phyloP scores from a whole-genome alignment of 2,113 vertebrate species.

The Eretmodus cyanostictus region DNA sequence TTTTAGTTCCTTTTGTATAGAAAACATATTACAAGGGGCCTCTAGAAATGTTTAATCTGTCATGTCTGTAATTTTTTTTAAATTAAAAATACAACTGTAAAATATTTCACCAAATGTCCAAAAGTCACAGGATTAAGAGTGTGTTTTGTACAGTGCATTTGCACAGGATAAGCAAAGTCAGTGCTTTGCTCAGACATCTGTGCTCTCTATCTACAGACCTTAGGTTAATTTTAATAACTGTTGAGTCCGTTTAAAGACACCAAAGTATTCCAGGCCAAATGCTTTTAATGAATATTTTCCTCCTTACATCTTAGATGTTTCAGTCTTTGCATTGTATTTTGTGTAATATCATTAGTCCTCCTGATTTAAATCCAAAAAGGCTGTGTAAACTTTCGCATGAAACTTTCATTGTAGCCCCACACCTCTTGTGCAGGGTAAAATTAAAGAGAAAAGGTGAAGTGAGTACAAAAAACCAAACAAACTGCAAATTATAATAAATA shows the following conservation, averaged over 20 bases:
- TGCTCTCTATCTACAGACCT: neutral
- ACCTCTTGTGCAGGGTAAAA: neutral
- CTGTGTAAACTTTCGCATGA: neutral
- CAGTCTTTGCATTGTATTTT: neutral
- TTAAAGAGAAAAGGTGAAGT: neutral
- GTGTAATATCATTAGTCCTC: neutral
- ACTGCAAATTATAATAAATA: neutral
- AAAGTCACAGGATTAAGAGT: neutral
- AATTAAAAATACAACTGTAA: neutral
- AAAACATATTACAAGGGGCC: neutral
- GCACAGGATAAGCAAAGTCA: neutral
- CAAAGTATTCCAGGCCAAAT: neutral
- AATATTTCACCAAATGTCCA: neutral
- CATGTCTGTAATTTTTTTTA: neutral
- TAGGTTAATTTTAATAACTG: neutral
- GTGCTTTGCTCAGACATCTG: neutral
- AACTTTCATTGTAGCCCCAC: neutral
- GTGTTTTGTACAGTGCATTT: neutral
- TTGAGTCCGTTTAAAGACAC: neutral
- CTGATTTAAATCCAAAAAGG: neutral
- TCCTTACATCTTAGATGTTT: neutral
- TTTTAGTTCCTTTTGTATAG: neutral
- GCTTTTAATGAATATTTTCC: neutral
- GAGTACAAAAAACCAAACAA: neutral
- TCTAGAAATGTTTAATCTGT: neutral